phyloP scores from a whole-genome alignment of 1,140 invertebrate genomes.

The Mylabris phalerata region DNA sequence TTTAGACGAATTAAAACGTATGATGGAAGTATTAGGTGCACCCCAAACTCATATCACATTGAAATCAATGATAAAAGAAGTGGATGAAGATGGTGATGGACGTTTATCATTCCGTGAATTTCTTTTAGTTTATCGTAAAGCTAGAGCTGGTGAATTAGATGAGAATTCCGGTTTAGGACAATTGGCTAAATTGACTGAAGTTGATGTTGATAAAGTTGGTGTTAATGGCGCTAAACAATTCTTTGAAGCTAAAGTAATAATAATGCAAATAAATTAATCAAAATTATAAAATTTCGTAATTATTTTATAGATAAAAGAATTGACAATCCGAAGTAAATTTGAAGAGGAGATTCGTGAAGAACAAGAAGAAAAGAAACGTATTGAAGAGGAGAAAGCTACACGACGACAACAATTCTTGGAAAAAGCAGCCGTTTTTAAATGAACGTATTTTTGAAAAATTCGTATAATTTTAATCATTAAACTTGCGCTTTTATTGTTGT shows the following conservation, averaged over 20 bases:
- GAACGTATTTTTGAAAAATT: not conserved
- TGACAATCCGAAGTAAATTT: slow-evolving; percentile 72
- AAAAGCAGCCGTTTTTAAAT: slow-evolving; percentile 11
- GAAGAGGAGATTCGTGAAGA: slow-evolving; percentile 81
- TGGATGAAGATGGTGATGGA: slow-evolving; percentile 84
- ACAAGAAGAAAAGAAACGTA: slow-evolving; percentile 67
- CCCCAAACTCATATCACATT: slow-evolving; percentile 91
- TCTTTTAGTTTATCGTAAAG: slow-evolving; percentile 81
- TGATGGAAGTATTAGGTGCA: slow-evolving; percentile 95
- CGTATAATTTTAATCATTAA: too few relatives aligned
- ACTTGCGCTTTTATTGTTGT: too few relatives aligned
- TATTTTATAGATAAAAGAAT: slow-evolving; percentile 65
- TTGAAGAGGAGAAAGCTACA: slow-evolving; percentile 4
- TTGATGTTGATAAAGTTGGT: slow-evolving; percentile 82
- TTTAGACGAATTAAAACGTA: slow-evolving; percentile 80
- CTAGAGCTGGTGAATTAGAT: slow-evolving; percentile 73
- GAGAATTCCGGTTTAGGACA: slow-evolving; percentile 75
- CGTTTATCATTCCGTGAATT: slow-evolving; percentile 91
- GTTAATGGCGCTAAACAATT: slow-evolving; percentile 84
- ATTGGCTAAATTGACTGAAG: slow-evolving; percentile 75
- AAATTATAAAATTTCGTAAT: too few relatives aligned
- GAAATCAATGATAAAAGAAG: slow-evolving; percentile 90
- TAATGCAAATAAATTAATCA: too few relatives aligned
- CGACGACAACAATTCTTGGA: slow-evolving; percentile 7
- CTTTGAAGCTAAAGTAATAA: slow-evolving; percentile 77